A percentile compares a stretch with the other conserved stretches of the same genome.
phyloP scores from a whole-genome alignment of 2,797 vertebrate species.

The Phalloptychus januarius region DNA sequence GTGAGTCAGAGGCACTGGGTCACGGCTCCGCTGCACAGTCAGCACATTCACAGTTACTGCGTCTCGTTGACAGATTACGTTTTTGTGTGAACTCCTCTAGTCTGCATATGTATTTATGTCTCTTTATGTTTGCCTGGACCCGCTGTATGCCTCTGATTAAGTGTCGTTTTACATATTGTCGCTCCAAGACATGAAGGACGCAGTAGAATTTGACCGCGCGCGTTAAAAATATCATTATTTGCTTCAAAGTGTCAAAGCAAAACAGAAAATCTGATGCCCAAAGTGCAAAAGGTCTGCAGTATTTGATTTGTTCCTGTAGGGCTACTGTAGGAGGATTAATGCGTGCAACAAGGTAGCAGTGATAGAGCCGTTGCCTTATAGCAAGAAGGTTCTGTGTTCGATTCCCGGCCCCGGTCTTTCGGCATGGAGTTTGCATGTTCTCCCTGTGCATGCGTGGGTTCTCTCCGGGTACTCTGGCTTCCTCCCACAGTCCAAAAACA shows the following conservation, averaged over 20 bases:
- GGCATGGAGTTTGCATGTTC: no score
- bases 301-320: not conserved
- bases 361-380: no score
- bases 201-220: not conserved
- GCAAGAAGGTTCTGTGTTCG: no score
- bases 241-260: not conserved
- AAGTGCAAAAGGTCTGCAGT: not conserved
- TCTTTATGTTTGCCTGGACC: slow-evolving; percentile 43
- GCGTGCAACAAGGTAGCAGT: not conserved
- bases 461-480: no score
- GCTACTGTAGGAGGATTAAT: not conserved
- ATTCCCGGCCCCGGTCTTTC: no score
- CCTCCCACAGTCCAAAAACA: no score
- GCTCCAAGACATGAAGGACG: slow-evolving; percentile 26
- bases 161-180: slow-evolving; percentile 30
- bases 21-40: slow-evolving; percentile 62
- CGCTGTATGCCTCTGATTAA: slow-evolving; percentile 35
- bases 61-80: slow-evolving; percentile 20
- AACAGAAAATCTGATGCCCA: not conserved
- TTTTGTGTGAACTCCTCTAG: slow-evolving; percentile 7
- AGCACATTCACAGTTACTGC: slow-evolving; percentile 57
- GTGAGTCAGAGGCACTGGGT: slow-evolving; percentile 61
- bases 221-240: not conserved
- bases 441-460: no score
- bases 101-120: slow-evolving; percentile 32